A percentile compares a stretch with the other conserved stretches of the same genome.
Conservation (phyloP, 2,888 invertebrate genomes). For the Leucoma salicis region DNA sequence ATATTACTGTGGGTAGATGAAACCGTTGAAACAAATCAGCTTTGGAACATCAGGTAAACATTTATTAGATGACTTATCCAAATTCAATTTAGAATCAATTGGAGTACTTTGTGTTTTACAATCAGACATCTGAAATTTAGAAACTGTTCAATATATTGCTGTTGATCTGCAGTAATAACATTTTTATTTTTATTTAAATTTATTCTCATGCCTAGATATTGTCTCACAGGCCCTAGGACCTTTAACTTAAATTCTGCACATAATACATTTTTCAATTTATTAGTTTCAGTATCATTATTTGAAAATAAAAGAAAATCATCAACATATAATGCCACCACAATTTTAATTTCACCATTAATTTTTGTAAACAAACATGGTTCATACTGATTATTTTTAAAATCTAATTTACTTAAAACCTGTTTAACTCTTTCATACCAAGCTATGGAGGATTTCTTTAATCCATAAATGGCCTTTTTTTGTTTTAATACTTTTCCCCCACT, state of each 20-base stretch:
- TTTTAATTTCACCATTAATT: neutral
- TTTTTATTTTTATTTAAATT: neutral
- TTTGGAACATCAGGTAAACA: neutral
- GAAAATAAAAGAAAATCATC: conserved; percentile 2
- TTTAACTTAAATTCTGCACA: conserved; percentile 3
- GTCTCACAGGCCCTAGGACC: neutral
- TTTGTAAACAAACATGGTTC: conserved; percentile 1
- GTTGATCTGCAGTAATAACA: conserved; percentile 3
- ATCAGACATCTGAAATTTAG: neutral
- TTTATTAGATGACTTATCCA: neutral
- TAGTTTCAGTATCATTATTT: neutral
- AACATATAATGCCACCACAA: neutral
- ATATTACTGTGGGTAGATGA: no score
- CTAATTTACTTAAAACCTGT: neutral
- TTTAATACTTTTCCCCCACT: neutral
- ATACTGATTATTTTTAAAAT: neutral
- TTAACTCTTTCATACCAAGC: neutral
- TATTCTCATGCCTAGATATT: conserved; percentile 8
- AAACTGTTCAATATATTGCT: neutral
- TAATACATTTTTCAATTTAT: neutral
- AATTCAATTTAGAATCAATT: conserved; percentile 6
- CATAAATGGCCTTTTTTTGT: conserved; percentile 2
- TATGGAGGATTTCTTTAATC: conserved; percentile 1
- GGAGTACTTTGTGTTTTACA: conserved; percentile 5
- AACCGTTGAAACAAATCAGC: no score